Base-by-base conservation (phyloP, 1,140 invertebrate genomes). In the Microplitis mediator region DNA sequence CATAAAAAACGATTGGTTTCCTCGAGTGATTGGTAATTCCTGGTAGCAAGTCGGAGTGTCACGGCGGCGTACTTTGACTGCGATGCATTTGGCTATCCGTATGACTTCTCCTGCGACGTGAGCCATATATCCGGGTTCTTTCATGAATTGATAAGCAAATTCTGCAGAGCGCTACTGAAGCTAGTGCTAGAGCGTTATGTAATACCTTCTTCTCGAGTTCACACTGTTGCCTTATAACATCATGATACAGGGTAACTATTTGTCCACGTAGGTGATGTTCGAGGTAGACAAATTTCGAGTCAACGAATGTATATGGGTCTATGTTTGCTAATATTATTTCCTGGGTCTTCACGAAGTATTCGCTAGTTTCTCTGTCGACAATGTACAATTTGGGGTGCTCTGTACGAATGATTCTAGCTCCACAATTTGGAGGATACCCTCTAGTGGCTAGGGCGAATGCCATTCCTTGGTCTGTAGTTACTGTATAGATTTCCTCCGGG, bases 81-180 rank as follows among this genome's bases (percentile, higher is more conserved):
- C 39, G 5, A 76, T 35, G 31, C 80, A 80, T 75, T 77, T 75
- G 0, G 77, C 50, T 16, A 81, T 39, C 23, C 79, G 75, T 1
- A 77, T 69, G 1, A 77, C 75, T 70, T 81, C 80, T n/a, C 78
- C 78, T 0, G 77, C 64, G 0, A 73, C 35, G 0, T 76, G 35
- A 0, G 79, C 79, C 65, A 76, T 77, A 23, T 79, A 78, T 0
- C 78, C 80, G 2, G 71, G 69, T 50, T 45, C 67, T 68, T 75
- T 76, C 78, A 80, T 80, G 4, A 78, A 34, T 0, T 56, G 68
- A 16, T 67, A 77, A 0, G 78, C 77, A 54, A 81, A 80, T 54
- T 78, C 72, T 32, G 5, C n/a, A n/a, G n/a, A n/a, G n/a, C n/a
- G n/a, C n/a, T n/a, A n/a, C n/a, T n/a, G n/a, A n/a, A n/a, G n/a